These are phyloP conservation scores for Chlamydotis undulata DNA, from an alignment of 2,113 vertebrate genomes.

Conservation along the genomic window DNA sequence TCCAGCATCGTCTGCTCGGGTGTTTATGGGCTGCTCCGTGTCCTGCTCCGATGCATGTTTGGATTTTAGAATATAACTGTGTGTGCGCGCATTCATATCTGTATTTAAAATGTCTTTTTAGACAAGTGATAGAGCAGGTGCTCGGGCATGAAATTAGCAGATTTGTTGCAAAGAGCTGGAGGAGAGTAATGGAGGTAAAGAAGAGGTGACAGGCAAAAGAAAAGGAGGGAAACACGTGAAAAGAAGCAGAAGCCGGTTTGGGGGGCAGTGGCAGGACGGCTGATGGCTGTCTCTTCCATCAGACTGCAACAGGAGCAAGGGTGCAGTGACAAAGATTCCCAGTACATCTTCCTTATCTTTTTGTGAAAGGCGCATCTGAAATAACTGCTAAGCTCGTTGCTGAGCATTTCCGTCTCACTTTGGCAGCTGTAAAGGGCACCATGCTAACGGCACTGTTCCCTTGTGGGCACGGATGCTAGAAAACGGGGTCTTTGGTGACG, in stretches of 20 bases:
- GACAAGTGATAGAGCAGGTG: too few relatives aligned
- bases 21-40: background rate
- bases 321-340: background rate
- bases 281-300: background rate
- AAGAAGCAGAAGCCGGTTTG: too few relatives aligned
- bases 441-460: fast-evolving
- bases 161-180: background rate
- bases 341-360: background rate
- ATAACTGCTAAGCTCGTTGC: background rate
- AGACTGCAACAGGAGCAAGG: background rate
- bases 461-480: background rate
- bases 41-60: background rate
- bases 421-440: background rate
- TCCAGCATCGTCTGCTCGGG: background rate
- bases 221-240: background rate
- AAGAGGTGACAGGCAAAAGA: too few relatives aligned
- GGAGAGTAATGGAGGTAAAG: background rate
- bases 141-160: background rate
- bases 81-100: background rate
- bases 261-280: fast-evolving
- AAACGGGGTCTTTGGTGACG: fast-evolving
- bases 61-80: background rate
- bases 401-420: background rate
- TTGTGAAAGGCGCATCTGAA: background rate
- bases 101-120: background rate